Conservation (phyloP, 1,140 invertebrate species). For the Glomeris maerens region DNA sequence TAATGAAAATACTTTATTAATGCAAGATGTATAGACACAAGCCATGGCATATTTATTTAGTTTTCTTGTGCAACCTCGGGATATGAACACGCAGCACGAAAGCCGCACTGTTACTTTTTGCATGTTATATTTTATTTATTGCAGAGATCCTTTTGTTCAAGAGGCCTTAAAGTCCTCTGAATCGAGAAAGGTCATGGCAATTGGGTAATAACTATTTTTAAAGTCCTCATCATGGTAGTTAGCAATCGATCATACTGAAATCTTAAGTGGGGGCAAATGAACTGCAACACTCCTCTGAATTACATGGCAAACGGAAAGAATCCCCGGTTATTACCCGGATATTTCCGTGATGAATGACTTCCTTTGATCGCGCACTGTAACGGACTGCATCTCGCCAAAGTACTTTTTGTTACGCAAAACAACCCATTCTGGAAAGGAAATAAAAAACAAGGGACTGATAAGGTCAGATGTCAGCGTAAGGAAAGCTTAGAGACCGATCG, state of each 20-base stretch:
- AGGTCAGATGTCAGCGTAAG: neutral
- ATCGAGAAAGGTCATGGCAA: slow-evolving; percentile 1
- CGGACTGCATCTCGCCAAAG: slow-evolving; percentile 54
- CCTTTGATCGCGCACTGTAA: slow-evolving; percentile 48
- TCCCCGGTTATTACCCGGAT: slow-evolving; percentile 4
- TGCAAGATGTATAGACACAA: too few species aligned
- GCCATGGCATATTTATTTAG: too few species aligned
- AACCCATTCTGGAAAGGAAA: slow-evolving; percentile 33
- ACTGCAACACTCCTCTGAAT: too few species aligned
- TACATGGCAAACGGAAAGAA: neutral
- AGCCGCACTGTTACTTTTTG: too few species aligned
- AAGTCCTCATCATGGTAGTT: slow-evolving; percentile 4
- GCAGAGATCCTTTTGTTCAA: too few species aligned
- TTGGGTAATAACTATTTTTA: neutral
- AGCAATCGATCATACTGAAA: slow-evolving; percentile 42
- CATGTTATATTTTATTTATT: too few species aligned
- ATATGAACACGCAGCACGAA: too few species aligned
- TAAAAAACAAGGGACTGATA: slow-evolving; percentile 6
- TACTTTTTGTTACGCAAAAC: slow-evolving; percentile 44
- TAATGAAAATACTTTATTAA: too few species aligned
- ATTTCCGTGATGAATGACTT: slow-evolving; percentile 11
- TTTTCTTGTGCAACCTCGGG: too few species aligned
- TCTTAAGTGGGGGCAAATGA: neutral
- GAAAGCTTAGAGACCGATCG: neutral
- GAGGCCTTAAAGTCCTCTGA: slow-evolving; percentile 34